Conservation (phyloP, 2,113 vertebrate genomes). For the Haliaeetus leucogaster region DNA sequence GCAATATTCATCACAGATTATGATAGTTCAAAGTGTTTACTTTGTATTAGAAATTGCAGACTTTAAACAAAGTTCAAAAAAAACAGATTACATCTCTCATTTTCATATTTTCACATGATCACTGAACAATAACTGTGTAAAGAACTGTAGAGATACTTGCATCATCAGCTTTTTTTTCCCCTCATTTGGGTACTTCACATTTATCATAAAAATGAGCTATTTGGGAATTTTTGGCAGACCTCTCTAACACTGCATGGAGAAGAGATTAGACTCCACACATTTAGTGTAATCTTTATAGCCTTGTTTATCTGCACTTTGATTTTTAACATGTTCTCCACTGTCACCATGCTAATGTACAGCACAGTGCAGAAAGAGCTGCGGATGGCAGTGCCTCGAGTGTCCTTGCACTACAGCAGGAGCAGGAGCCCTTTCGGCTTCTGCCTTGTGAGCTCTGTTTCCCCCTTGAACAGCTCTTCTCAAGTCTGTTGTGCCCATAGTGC, state of each 20-base stretch:
- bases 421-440: not conserved
- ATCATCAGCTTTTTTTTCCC: fast-evolving
- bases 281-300: not conserved
- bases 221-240: not conserved
- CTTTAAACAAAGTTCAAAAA: not conserved
- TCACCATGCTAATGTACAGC: fast-evolving
- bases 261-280: not conserved
- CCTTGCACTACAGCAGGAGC: not conserved
- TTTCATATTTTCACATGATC: not conserved
- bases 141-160: not conserved
- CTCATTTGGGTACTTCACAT: not conserved
- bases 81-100: not conserved
- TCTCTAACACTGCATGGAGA: not conserved
- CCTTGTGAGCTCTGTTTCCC: not conserved
- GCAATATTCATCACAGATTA: not conserved
- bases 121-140: not conserved
- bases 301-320: not conserved
- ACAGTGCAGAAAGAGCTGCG: not conserved
- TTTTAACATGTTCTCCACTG: not conserved
- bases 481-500: not conserved
- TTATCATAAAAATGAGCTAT: not conserved
- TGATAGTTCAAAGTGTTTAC: not conserved
- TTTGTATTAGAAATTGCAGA: not conserved
- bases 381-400: fast-evolving
- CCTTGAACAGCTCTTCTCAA: not conserved